phyloP scores from a whole-genome alignment of 2,888 invertebrate genomes.

The Drosophila nigricruria region DNA sequence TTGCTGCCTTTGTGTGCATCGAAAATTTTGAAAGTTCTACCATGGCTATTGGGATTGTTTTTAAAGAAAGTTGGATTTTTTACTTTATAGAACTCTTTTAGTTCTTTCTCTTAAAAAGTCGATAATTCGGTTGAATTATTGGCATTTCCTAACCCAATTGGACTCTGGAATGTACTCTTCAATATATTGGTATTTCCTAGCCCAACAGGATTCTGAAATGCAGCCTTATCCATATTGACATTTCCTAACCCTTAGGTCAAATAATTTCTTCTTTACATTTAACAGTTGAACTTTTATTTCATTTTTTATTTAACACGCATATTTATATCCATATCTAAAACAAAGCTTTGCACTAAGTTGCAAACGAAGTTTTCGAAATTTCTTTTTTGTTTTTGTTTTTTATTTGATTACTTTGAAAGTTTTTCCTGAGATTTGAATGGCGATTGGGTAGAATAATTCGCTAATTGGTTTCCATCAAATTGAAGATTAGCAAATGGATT shows the following conservation, averaged over 20 bases:
- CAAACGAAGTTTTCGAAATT: conserved; percentile 10
- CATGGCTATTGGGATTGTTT: conserved; percentile 1
- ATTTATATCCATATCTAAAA: conserved; percentile 57
- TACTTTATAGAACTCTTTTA: background rate
- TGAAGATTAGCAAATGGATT: conserved; percentile 50
- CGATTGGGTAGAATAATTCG: conserved; percentile 53
- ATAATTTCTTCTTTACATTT: conserved; percentile 51
- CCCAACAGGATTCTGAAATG: background rate
- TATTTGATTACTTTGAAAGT: conserved; percentile 62
- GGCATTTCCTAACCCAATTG: background rate
- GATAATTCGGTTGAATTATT: too few relatives aligned
- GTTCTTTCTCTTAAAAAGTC: too few relatives aligned
- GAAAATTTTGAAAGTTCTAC: background rate
- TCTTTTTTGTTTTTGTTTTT: background rate
- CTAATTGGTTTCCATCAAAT: conserved; percentile 57
- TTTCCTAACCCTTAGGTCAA: conserved; percentile 29
- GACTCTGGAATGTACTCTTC: background rate
- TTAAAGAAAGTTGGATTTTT: background rate
- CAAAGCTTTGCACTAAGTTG: conserved; percentile 57
- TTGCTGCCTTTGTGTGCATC: conserved; percentile 2
- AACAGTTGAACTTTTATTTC: conserved; percentile 72
- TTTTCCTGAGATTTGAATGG: conserved; percentile 69
- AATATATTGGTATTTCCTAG: background rate
- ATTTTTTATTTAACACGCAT: conserved; percentile 57
- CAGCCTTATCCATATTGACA: background rate